These are phyloP conservation scores for Drosophila takahashii DNA, from an alignment of 1,140 invertebrate species.

Conservation along the genomic window DNA sequence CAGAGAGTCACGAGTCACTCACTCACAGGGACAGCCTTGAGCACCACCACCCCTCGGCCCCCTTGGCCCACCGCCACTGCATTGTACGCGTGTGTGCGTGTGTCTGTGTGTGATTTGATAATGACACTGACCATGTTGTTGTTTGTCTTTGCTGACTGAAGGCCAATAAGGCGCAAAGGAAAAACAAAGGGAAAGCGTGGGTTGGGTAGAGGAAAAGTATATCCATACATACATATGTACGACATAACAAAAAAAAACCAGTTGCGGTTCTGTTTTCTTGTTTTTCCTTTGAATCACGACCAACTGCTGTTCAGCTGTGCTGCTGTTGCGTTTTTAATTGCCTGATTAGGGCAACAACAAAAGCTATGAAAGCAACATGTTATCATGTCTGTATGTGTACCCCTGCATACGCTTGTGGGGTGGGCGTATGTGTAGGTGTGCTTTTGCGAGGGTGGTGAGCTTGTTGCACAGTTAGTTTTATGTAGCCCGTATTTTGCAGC, in stretches of 20 bases:
- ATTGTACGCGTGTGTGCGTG: constrained; percentile 15
- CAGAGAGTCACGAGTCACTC: constrained; percentile 36
- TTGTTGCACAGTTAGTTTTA: constrained; percentile 21
- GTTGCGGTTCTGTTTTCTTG: constrained; percentile 43
- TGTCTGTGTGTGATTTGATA: constrained; percentile 62
- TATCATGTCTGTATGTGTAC: constrained; percentile 32
- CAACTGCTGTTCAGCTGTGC: constrained; percentile 41
- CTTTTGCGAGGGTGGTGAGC: constrained; percentile 4
- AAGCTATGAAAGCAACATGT: constrained; percentile 45
- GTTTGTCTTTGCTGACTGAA: constrained; percentile 39
- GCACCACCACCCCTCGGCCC: neutral
- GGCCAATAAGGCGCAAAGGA: constrained; percentile 43
- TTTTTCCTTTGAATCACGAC: constrained; percentile 33
- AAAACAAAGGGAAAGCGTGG: constrained; percentile 45
- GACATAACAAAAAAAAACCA: constrained; percentile 24
- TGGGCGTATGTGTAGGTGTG: neutral
- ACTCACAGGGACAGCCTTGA: constrained; percentile 47
- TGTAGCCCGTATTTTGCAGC: constrained; percentile 22
- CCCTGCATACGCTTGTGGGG: no score
- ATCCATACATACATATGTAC: neutral
- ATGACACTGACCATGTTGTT: constrained; percentile 71
- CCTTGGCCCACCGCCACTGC: constrained; percentile 12
- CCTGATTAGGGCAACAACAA: constrained; percentile 39
- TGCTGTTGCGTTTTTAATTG: constrained; percentile 48
- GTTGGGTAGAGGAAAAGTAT: constrained; percentile 29